phyloP scores from a whole-genome alignment of 1,140 invertebrate genomes.

The Ctenoplectra terminalis region DNA sequence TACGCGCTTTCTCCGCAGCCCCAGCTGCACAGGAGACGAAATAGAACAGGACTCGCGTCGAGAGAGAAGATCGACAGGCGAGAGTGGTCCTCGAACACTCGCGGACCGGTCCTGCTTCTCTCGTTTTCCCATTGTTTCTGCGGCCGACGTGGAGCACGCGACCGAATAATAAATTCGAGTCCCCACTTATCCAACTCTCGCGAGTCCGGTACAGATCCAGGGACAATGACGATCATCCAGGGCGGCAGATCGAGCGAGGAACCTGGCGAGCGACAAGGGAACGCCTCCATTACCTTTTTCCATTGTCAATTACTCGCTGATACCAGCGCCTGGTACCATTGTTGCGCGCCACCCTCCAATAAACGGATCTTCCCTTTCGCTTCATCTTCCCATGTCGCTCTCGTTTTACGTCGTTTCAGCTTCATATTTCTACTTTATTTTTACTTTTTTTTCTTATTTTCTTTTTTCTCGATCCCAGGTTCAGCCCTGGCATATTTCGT shows the following conservation, averaged over 20 bases:
- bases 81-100: conserved; percentile 62
- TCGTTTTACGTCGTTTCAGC: too few relatives aligned
- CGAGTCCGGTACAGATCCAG: conserved; percentile 38
- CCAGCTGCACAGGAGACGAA: not conserved
- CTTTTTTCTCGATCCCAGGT: not conserved
- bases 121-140: conserved; percentile 72
- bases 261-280: conserved; percentile 68
- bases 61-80: conserved; percentile 61
- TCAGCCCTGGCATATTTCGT: conserved; percentile 5
- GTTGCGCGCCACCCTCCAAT: conserved; percentile 16
- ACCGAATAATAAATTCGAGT: conserved; percentile 69
- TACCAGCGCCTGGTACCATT: conserved; percentile 18
- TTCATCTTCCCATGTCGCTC: not conserved
- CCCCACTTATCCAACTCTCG: conserved; percentile 22
- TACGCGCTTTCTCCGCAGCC: not conserved
- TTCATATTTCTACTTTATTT: too few relatives aligned
- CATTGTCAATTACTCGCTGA: conserved; percentile 42
- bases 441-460: not conserved
- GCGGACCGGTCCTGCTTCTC: conserved; percentile 39
- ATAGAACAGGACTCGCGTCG: not conserved
- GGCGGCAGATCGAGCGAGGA: conserved; percentile 4
- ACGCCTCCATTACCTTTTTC: conserved; percentile 71
- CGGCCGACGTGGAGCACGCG: conserved; percentile 67
- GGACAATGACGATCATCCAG: conserved; percentile 34
- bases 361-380: conserved; percentile 24